Base-by-base conservation (phyloP, 1,140 invertebrate species). In the Arion vulgaris region DNA sequence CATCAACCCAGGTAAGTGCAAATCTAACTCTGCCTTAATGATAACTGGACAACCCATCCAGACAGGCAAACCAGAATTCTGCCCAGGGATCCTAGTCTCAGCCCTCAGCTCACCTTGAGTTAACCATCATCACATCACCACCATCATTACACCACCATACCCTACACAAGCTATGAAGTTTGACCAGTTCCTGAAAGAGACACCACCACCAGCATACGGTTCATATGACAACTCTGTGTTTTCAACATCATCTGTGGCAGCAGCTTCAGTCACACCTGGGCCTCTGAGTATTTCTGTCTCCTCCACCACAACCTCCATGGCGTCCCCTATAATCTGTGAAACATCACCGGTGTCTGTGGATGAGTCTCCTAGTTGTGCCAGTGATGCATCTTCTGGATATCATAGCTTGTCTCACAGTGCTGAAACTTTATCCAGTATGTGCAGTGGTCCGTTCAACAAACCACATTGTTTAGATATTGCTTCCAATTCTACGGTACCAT, bases 121-220 rank as follows among this genome's bases (percentile, higher is more conserved):
- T 57, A 72, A 81, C 79, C 79, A 81, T 57, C 79, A 81, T 32
- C 79, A 81, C 45, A 81, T 34, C 79, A 81, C 69, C 79, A 81
- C 38, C 79, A 81, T 38, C 69, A 81, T 34, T 73, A 81, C 79
- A 81, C 32, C 79, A 81, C 39, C 79, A 81, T 73, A 53, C 66
- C 1, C 26, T 72, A 5, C 32, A 7, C 5, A 57, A 68, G 62
- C 77, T 39, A 41, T 28, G 68, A 49, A 38, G 53, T 11, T 80
- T 80, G 39, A 7, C 77, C 26, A 41, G 7, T n/a, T 1, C 57
- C 5, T 69, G 39, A 80, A 80, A 45, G 41, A 41, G 15, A 49
- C 38, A 7, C 57, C 77, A n/a, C 66, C 77, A n/a, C 66, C 77
- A 7, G 9, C 66, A n/a, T 68, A 51, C 28, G 36, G 62, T 45